Conservation (phyloP, 2,888 invertebrate species). For the Halictus quadricinctus region DNA sequence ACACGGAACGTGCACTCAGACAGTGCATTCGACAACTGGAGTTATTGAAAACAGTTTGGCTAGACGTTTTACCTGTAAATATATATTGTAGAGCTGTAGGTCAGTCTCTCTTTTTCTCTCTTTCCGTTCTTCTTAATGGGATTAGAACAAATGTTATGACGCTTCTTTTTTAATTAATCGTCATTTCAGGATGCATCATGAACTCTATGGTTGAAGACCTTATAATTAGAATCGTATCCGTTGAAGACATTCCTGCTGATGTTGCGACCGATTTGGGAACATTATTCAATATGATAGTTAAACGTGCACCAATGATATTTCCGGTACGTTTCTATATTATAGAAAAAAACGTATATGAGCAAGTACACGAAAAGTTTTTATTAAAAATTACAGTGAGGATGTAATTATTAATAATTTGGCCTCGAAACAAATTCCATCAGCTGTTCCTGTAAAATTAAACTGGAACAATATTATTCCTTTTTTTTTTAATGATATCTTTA, state of each 20-base stretch:
- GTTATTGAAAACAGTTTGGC: conserved; percentile 94
- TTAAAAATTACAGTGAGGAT: conserved; percentile 46
- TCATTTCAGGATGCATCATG: conserved; percentile 85
- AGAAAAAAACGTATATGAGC: neutral
- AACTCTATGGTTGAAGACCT: conserved; percentile 88
- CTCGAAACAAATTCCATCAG: conserved; percentile 30
- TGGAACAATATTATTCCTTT: conserved; percentile 43
- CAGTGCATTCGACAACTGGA: conserved; percentile 94
- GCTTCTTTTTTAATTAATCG: neutral
- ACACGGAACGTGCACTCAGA: conserved; percentile 88
- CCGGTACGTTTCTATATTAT: conserved; percentile 83
- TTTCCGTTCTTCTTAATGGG: neutral
- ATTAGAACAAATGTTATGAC: conserved; percentile 67
- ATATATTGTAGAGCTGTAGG: conserved; percentile 90
- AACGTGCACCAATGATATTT: conserved; percentile 89
- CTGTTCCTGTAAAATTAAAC: conserved; percentile 60
- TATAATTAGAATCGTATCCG: conserved; percentile 86
- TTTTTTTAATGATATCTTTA: conserved; percentile 25
- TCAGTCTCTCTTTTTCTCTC: conserved; percentile 24
- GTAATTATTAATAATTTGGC: conserved; percentile 25
- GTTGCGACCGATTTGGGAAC: conserved; percentile 91
- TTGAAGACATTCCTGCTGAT: conserved; percentile 94
- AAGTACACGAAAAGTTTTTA: conserved; percentile 31
- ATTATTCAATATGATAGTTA: conserved; percentile 88
- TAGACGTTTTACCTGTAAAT: conserved; percentile 90